Conservation (phyloP, 2,888 invertebrate genomes). For the Temnothorax ravouxi region DNA sequence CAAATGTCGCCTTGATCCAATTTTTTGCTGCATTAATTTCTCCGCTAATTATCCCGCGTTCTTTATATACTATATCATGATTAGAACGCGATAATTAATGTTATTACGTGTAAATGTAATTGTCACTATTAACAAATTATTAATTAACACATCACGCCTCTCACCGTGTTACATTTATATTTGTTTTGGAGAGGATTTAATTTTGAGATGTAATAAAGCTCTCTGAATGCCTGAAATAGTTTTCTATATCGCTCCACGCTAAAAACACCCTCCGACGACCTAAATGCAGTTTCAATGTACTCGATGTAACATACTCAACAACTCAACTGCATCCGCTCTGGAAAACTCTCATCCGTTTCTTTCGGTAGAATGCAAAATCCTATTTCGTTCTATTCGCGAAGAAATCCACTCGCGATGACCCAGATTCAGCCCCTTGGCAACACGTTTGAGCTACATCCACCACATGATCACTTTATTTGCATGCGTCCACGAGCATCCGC, state of each 20-base stretch:
- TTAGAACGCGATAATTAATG: constrained; percentile 15
- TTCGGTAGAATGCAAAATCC: neutral
- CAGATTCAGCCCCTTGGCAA: constrained; percentile 10
- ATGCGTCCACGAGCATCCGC: neutral
- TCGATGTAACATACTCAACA: neutral
- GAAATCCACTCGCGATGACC: constrained; percentile 15
- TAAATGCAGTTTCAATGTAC: neutral
- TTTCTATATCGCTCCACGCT: neutral
- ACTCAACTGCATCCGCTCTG: neutral
- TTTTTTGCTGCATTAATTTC: constrained; percentile 5
- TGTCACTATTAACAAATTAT: constrained; percentile 22
- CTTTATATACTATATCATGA: neutral
- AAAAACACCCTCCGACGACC: neutral
- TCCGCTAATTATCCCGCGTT: neutral
- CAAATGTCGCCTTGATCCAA: neutral
- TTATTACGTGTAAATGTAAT: constrained; percentile 2
- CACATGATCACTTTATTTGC: constrained; percentile 28
- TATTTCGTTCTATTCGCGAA: neutral
- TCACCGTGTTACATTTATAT: neutral
- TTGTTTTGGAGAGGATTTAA: neutral
- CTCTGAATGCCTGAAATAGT: neutral
- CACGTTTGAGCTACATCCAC: constrained; percentile 7
- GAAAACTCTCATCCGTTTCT: neutral
- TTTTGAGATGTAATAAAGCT: neutral
- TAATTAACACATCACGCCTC: constrained; percentile 6